Conservation (phyloP, 2,888 invertebrate species). For the Coenonympha arcania region DNA sequence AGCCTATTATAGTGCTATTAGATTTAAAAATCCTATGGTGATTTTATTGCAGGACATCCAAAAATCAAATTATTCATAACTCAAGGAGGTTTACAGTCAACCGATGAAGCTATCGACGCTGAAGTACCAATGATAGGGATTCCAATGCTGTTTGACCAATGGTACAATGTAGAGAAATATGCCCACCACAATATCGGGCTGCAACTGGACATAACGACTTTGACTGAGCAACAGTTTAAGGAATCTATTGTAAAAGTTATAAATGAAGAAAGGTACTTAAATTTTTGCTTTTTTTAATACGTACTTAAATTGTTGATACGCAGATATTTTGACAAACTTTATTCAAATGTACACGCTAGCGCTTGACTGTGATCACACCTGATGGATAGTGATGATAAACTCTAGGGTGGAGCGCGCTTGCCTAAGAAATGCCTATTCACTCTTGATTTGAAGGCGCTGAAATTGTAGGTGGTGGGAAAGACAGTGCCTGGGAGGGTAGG, state of each 20-base stretch:
- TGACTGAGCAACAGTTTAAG: slow-evolving; percentile 36
- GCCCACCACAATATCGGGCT: slow-evolving; percentile 40
- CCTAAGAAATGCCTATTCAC: too few relatives aligned
- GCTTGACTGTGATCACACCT: too few relatives aligned
- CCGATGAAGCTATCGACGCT: slow-evolving; percentile 53
- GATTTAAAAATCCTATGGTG: neutral
- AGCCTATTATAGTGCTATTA: neutral
- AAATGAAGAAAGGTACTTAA: slow-evolving; percentile 35
- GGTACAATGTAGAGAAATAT: slow-evolving; percentile 45
- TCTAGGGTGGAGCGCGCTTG: too few relatives aligned
- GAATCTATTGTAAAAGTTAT: slow-evolving; percentile 33
- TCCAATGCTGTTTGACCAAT: slow-evolving; percentile 57
- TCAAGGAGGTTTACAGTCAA: slow-evolving; percentile 59
- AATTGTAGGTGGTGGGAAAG: too few relatives aligned
- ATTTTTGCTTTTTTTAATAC: too few relatives aligned
- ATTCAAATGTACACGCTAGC: too few relatives aligned
- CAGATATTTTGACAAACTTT: too few relatives aligned
- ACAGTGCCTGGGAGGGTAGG: too few relatives aligned
- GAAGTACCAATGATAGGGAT: slow-evolving; percentile 53
- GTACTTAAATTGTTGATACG: too few relatives aligned
- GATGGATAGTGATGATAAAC: too few relatives aligned
- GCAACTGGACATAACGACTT: slow-evolving; percentile 35
- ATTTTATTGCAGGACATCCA: slow-evolving; percentile 42
- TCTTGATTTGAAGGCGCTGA: too few relatives aligned
- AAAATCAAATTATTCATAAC: slow-evolving; percentile 57